Conservation (phyloP, 2,888 invertebrate species). For the Eristalis arbustorum region DNA sequence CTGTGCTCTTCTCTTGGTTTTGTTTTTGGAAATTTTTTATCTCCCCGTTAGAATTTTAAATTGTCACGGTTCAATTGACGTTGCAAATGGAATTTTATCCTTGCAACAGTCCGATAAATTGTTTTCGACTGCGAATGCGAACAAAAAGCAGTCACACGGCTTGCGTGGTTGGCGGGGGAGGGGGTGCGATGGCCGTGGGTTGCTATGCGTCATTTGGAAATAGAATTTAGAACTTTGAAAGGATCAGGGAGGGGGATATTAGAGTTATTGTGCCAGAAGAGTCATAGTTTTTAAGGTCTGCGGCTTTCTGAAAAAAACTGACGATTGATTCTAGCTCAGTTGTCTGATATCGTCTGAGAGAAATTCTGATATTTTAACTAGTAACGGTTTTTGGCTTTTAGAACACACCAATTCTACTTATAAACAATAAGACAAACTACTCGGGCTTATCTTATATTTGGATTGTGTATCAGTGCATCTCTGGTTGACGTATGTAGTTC, state of each 20-base stretch:
- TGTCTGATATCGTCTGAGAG: no score
- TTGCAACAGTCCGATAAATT: slow-evolving; percentile 69
- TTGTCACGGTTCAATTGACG: slow-evolving; percentile 72
- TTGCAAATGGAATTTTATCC: slow-evolving; percentile 72
- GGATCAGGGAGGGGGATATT: neutral
- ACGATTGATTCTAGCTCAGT: no score
- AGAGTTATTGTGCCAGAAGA: no score
- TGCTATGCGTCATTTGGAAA: slow-evolving; percentile 18
- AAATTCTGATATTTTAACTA: no score
- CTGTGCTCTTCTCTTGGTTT: slow-evolving; percentile 9
- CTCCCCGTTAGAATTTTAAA: slow-evolving; percentile 71
- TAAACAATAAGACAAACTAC: no score
- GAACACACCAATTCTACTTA: no score
- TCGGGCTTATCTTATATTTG: no score
- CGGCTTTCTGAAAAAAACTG: no score
- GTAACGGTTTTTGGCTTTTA: no score
- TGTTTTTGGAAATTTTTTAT: slow-evolving; percentile 69
- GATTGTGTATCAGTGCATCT: no score
- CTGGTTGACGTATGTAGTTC: no score
- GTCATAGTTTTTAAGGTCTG: no score
- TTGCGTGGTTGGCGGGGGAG: neutral
- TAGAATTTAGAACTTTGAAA: neutral
- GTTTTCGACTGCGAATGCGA: slow-evolving; percentile 54
- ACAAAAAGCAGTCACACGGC: neutral
- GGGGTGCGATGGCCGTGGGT: neutral